Evolutionary conservation across 2,888 invertebrate species (phyloP), one percentile per base, ranked within the genome.

Genomic region (Myopa tessellatipennis): DNA sequence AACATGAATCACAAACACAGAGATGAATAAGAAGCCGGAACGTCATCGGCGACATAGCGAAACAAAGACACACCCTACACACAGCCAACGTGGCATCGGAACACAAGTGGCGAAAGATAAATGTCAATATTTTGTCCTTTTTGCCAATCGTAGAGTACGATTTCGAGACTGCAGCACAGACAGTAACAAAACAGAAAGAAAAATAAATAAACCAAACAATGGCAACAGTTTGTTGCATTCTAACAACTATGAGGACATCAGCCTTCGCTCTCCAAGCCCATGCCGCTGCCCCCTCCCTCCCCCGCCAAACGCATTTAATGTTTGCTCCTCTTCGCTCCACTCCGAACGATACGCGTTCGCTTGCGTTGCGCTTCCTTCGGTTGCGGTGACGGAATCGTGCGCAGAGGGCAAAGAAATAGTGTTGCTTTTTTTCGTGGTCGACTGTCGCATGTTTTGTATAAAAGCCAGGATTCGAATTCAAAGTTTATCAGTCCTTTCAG

Each of bases 401-500:
- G 74, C 74, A 74, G n/a, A 68, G 50, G 58, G 40, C 67, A 74
- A n/a, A 45, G 40, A 55, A 67, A 52, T 40, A 14, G 72, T 72
- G 60, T n/a, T 72, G 60, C 12, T 60, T 60, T 55, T 50, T 69
- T 69, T 40, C 12, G 0, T 38, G 6, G 26, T 58, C 55, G 63
- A 52, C 63, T 65, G 34, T 36, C 8, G 52, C 45, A 45, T 6
- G 60, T 75, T 69, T 61, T 61, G 72, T 79, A 79, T 79, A 79
- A 79, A 79, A 79, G 60, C 77, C 70, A 26, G 67, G 71, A n/a
- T 74, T 76, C 61, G 61, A 63, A 34, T 77, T 72, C 26, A 72
- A 72, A 79, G 72, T 38, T 52, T 75, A 74, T 74, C 79, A 79
- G 79, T 79, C 74, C 70, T 71, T 74, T 77, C 61, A 63, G 79